Percentiles rank a stretch among this genome's conserved stretches.
Evolutionary conservation across 2,888 invertebrate species (phyloP).

Genomic region (Sphinx pinastri): DNA sequence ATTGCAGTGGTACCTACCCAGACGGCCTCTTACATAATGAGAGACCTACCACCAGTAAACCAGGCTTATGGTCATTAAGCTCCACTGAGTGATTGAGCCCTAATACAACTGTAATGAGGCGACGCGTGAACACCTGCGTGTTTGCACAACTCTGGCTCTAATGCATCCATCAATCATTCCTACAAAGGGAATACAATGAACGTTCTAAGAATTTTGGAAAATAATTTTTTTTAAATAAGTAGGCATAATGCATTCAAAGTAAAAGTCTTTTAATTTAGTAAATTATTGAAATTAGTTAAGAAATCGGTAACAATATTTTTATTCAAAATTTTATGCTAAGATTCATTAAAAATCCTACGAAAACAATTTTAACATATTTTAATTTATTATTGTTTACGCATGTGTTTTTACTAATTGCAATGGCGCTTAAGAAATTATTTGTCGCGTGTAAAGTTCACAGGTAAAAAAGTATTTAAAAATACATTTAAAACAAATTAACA

Average conservation of each 20-base stretch:
- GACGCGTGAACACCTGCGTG: not conserved
- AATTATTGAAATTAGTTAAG: no score
- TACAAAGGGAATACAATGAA: not conserved
- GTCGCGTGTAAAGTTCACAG: not conserved
- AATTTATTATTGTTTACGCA: not conserved
- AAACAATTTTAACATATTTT: not conserved
- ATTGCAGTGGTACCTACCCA: no score
- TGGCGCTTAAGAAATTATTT: not conserved
- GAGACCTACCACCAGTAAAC: no score
- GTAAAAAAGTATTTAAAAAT: constrained; percentile 3
- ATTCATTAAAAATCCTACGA: no score
- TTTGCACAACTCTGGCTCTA: constrained; percentile 1
- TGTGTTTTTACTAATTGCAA: not conserved
- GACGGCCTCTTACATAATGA: no score
- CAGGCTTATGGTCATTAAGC: not conserved
- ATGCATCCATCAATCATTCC: not conserved
- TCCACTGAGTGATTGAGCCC: not conserved
- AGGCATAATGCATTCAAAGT: no score
- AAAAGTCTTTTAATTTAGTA: no score
- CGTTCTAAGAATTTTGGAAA: no score
- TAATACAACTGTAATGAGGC: constrained; percentile 1
- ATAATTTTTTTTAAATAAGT: no score
- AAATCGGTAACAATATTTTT: no score
- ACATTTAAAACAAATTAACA: not conserved
- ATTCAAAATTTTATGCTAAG: no score